Conservation (phyloP, 1,140 invertebrate genomes). For the Drosophila jambulina region DNA sequence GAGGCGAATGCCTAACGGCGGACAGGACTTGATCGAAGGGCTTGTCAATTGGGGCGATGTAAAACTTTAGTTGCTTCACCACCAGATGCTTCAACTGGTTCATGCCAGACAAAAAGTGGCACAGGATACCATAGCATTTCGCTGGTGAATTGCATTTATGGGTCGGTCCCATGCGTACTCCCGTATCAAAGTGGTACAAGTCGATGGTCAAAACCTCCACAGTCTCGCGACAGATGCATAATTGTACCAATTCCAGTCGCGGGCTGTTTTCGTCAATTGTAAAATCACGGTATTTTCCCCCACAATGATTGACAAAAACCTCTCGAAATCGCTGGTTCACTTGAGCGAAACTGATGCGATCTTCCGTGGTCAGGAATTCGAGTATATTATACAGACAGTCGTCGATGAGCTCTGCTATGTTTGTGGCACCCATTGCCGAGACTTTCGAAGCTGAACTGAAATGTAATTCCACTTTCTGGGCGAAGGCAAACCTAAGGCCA, state of each 20-base stretch:
- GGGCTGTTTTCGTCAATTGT: constrained; percentile 14
- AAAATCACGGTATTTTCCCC: constrained; percentile 27
- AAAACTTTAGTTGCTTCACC: constrained; percentile 21
- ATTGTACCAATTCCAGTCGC: constrained; percentile 26
- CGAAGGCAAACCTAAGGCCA: constrained; percentile 21
- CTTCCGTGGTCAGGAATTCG: constrained; percentile 16
- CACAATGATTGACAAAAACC: constrained; percentile 22
- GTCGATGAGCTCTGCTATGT: constrained; percentile 46
- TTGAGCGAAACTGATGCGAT: constrained; percentile 47
- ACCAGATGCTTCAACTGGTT: constrained; percentile 19
- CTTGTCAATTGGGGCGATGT: constrained; percentile 10
- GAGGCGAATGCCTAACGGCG: constrained; percentile 18
- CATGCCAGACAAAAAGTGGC: constrained; percentile 40
- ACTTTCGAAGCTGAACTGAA: constrained; percentile 16
- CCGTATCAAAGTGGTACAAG: constrained; percentile 42
- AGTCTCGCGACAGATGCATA: constrained; percentile 50
- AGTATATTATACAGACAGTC: constrained; percentile 57
- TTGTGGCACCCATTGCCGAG: constrained; percentile 30
- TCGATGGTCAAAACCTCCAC: constrained; percentile 49
- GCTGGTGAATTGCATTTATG: constrained; percentile 20
- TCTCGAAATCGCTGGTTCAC: constrained; percentile 55
- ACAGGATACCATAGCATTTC: constrained; percentile 38
- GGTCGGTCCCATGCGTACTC: background rate
- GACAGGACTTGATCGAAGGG: constrained; percentile 48
- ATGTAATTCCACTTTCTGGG: constrained; percentile 8